phyloP scores from a whole-genome alignment of 2,888 invertebrate genomes.

The Xestoiulus laeticollis region DNA sequence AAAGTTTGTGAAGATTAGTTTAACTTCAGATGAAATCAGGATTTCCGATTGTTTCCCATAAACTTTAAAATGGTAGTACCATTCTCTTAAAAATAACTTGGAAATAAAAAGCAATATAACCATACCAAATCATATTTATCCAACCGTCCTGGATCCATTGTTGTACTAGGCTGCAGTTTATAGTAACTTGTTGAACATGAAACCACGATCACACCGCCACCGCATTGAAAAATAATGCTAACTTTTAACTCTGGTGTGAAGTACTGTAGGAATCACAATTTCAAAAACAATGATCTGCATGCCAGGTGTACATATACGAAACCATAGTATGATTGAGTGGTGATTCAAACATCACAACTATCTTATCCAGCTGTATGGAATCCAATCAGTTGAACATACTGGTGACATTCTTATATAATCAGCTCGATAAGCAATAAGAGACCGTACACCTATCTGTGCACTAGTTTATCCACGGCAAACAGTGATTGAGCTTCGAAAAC shows the following conservation, averaged over 20 bases:
- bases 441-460: too few relatives aligned
- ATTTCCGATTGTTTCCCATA: too few relatives aligned
- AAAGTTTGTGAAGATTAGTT: too few relatives aligned
- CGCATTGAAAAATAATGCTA: too few relatives aligned
- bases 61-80: too few relatives aligned
- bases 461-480: neutral
- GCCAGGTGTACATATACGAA: too few relatives aligned
- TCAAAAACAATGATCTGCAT: too few relatives aligned
- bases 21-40: too few relatives aligned
- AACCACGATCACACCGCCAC: too few relatives aligned
- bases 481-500: neutral
- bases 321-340: neutral
- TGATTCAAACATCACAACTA: neutral
- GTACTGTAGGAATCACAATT: too few relatives aligned
- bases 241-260: neutral
- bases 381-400: neutral
- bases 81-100: too few relatives aligned
- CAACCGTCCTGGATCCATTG: neutral
- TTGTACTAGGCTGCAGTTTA: neutral
- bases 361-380: neutral
- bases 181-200: neutral
- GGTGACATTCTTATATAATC: neutral
- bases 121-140: slow-evolving; percentile 8
- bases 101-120: neutral
- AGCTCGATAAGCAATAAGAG: neutral